phyloP scores from a whole-genome alignment of 2,113 vertebrate genomes.

The Callocephalon fimbriatum region DNA sequence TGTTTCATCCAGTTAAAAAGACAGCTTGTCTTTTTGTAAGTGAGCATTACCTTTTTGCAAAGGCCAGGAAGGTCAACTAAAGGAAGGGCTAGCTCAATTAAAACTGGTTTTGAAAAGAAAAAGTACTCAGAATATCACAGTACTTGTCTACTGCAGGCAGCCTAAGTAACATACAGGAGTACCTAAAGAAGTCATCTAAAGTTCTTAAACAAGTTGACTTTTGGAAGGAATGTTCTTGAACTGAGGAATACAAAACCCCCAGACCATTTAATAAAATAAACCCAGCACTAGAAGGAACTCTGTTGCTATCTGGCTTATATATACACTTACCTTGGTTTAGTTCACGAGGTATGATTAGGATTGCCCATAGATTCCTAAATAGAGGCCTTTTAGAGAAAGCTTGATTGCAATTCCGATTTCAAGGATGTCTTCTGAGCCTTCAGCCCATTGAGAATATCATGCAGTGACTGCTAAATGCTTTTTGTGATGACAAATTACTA shows the following conservation, averaged over 20 bases:
- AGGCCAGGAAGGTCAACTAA: background rate
- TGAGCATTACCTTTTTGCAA: background rate
- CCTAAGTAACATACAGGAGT: background rate
- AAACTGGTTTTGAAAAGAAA: background rate
- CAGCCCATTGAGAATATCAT: background rate
- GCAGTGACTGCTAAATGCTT: background rate
- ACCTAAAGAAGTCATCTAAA: background rate
- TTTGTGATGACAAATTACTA: background rate
- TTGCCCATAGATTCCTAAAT: background rate
- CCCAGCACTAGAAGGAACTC: background rate
- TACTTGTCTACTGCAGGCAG: background rate
- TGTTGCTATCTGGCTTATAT: background rate
- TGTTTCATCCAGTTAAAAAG: background rate
- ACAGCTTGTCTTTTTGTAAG: background rate
- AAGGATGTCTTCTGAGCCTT: background rate
- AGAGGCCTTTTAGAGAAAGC: background rate
- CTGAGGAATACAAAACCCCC: background rate
- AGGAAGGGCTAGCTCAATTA: background rate
- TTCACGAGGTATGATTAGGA: background rate
- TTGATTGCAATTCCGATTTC: background rate
- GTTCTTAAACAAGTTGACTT: background rate
- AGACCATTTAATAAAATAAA: background rate
- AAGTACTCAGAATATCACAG: background rate
- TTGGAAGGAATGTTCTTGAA: background rate
- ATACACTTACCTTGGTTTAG: background rate